These are phyloP conservation scores for Calonectris borealis DNA, from an alignment of 2,113 vertebrate species.

Conservation along the genomic window DNA sequence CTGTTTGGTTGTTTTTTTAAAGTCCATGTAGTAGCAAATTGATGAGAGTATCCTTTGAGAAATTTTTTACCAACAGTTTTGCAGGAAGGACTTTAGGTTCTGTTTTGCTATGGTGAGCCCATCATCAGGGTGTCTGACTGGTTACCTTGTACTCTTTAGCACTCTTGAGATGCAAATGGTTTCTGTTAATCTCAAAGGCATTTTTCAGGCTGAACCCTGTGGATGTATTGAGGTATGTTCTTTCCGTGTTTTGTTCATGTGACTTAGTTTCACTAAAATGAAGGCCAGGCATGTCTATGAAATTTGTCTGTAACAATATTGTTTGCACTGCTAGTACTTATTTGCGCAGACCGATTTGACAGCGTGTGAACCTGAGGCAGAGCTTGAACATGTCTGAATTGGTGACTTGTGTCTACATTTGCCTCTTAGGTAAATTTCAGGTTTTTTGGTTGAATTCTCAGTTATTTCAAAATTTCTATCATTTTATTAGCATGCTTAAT, in stretches of 20 bases:
- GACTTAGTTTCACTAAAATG: neutral
- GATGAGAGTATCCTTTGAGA: neutral
- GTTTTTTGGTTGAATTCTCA: neutral
- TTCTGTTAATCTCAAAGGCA: neutral
- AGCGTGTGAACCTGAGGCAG: neutral
- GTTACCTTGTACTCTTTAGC: neutral
- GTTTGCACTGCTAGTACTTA: neutral
- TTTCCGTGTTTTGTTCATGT: neutral
- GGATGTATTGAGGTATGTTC: neutral
- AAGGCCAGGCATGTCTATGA: neutral
- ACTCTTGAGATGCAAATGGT: neutral
- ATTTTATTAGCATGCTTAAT: neutral
- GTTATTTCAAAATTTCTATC: neutral
- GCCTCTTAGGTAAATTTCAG: neutral
- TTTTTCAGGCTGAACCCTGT: neutral
- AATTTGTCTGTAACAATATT: neutral
- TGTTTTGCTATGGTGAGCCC: neutral
- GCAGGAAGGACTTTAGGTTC: neutral
- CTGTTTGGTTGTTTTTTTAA: neutral
- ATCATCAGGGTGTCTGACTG: neutral
- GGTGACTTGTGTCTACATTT: neutral
- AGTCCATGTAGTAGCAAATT: neutral
- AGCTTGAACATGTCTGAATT: neutral
- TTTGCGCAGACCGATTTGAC: neutral
- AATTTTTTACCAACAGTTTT: neutral